These are phyloP conservation scores for Elysia chlorotica DNA, from an alignment of 1,140 invertebrate species.

Conservation along the genomic window DNA sequence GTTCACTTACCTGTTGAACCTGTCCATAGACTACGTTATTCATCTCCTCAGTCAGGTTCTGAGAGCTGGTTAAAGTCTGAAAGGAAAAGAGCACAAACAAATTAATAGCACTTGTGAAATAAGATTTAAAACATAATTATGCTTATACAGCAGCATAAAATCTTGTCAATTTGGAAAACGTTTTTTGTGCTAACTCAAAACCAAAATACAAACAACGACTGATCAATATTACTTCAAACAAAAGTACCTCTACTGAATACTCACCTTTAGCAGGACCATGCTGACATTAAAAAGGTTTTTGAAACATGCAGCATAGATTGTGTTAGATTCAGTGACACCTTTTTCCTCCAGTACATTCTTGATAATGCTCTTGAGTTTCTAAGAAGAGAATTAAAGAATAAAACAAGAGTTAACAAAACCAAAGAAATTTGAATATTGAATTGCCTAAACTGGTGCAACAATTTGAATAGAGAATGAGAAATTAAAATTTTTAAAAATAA, in stretches of 20 bases:
- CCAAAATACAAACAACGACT: neutral
- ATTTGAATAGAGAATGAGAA: no score
- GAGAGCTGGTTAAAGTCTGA: slow-evolving; percentile 11
- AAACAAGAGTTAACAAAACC: no score
- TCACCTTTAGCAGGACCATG: slow-evolving; percentile 17
- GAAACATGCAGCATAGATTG: slow-evolving; percentile 6
- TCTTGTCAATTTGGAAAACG: neutral
- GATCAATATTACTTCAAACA: neutral
- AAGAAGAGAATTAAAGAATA: neutral
- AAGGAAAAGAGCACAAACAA: neutral
- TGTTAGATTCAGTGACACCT: neutral
- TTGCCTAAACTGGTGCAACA: no score
- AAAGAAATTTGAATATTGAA: no score
- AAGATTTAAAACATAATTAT: neutral
- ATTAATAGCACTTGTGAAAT: neutral
- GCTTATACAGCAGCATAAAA: neutral
- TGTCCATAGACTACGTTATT: slow-evolving; percentile 13
- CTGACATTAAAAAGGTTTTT: slow-evolving; percentile 23
- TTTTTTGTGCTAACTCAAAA: neutral
- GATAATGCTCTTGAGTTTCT: slow-evolving; percentile 12
- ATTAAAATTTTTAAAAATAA: no score
- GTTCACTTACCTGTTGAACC: slow-evolving; percentile 14
- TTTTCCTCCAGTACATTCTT: slow-evolving; percentile 1
- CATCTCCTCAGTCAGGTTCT: slow-evolving; percentile 18
- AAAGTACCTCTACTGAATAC: neutral